A percentile compares a stretch with the other conserved stretches of the same genome.
Evolutionary conservation across 2,888 invertebrate species (phyloP).

Genomic region (Labia minor): DNA sequence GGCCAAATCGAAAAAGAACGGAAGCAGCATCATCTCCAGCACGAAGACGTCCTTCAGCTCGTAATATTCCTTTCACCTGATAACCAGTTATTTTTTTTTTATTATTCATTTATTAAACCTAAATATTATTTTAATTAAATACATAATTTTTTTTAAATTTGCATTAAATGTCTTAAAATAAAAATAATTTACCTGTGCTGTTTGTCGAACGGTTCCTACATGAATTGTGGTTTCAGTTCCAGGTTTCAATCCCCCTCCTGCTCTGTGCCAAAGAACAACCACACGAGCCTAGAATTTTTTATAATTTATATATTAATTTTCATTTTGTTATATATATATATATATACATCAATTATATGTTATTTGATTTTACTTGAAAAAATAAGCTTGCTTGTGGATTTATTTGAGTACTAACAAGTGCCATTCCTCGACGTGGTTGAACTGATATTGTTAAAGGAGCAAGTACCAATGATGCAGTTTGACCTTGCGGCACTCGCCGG

Average conservation of each 20-base stretch:
- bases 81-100: too few species aligned
- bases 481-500: conserved; percentile 75
- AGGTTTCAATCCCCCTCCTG: conserved; percentile 53
- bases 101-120: conserved; percentile 25
- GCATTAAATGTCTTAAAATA: too few species aligned
- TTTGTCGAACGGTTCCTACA: conserved; percentile 90
- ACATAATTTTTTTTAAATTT: too few species aligned
- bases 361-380: conserved; percentile 39
- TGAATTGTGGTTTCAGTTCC: conserved; percentile 90
- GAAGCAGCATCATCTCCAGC: conserved; percentile 59
- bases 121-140: conserved; percentile 39
- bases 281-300: conserved; percentile 62
- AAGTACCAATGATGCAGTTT: conserved; percentile 75
- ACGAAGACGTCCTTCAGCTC: not conserved
- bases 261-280: conserved; percentile 77
- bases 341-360: not conserved
- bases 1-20: conserved; percentile 77
- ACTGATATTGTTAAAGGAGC: conserved; percentile 41
- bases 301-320: not conserved
- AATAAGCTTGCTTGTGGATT: conserved; percentile 42
- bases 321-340: too few species aligned
- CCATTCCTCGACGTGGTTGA: conserved; percentile 66
- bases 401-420: conserved; percentile 49
- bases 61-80: not conserved
- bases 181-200: conserved; percentile 72